phyloP scores from a whole-genome alignment of 2,888 invertebrate species.

The Tetramorium bicarinatum region DNA sequence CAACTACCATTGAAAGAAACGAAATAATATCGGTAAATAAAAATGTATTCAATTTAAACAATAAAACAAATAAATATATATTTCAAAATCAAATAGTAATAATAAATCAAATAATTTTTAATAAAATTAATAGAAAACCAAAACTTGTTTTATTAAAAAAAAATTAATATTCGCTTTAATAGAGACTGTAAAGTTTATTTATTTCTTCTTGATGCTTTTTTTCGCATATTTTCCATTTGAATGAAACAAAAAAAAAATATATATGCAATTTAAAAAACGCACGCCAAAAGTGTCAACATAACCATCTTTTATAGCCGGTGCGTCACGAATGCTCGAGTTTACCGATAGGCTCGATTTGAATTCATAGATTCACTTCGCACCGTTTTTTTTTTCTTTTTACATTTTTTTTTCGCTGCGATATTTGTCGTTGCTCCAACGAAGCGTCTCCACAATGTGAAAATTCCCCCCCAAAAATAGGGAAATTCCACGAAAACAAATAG shows the following conservation, averaged over 20 bases:
- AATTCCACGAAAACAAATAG: conserved; percentile 19
- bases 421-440: conserved; percentile 44
- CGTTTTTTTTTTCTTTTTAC: background rate
- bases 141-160: background rate
- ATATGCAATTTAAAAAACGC: conserved; percentile 37
- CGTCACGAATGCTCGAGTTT: conserved; percentile 32
- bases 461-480: conserved; percentile 14
- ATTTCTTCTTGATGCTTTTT: background rate
- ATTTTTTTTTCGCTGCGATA: conserved; percentile 10
- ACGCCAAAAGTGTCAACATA: conserved; percentile 48
- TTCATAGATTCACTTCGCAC: conserved; percentile 54
- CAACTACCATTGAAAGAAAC: background rate
- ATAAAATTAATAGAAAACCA: background rate
- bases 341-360: conserved; percentile 39
- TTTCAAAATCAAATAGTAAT: too few relatives aligned
- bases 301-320: conserved; percentile 40
- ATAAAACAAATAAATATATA: background rate
- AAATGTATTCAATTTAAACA: conserved; percentile 10
- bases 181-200: background rate
- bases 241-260: conserved; percentile 33
- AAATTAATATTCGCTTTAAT: conserved; percentile 4
- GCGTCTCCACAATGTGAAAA: conserved; percentile 4
- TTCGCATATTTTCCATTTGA: background rate
- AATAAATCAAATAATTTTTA: conserved; percentile 26
- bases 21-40: conserved; percentile 22